Evolutionary conservation across 1,140 invertebrate species (phyloP).

Genomic region (Dreissena polymorpha): DNA sequence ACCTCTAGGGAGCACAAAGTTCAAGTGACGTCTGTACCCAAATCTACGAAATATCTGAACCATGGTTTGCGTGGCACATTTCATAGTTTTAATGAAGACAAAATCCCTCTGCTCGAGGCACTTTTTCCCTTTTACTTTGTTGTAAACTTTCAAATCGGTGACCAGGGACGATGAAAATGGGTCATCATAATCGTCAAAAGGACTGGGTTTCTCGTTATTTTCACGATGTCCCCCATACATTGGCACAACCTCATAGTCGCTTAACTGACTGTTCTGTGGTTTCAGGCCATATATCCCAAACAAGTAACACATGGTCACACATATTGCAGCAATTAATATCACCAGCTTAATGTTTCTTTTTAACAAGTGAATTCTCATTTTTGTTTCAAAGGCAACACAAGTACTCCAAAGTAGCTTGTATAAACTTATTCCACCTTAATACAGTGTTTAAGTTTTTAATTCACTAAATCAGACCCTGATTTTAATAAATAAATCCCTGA

Average conservation of each 20-base stretch:
- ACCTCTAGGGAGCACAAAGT: conserved; percentile 60
- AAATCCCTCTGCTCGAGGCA: conserved; percentile 59
- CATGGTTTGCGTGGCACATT: conserved; percentile 66
- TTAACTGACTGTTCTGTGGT: too few relatives aligned
- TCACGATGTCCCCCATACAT: too few relatives aligned
- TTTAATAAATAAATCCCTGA: too few relatives aligned
- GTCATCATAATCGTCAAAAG: conserved; percentile 17
- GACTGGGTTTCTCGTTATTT: too few relatives aligned
- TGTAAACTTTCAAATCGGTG: background rate
- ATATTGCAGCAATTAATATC: background rate
- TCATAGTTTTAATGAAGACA: conserved; percentile 70
- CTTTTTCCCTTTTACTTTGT: background rate
- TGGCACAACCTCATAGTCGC: background rate
- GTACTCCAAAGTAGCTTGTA: too few relatives aligned
- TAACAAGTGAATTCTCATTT: conserved; percentile 30
- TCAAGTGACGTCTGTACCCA: conserved; percentile 61
- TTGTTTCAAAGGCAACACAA: background rate
- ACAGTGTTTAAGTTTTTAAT: too few relatives aligned
- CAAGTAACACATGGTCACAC: background rate
- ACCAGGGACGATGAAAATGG: conserved; percentile 18
- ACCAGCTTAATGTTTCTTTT: conserved; percentile 17
- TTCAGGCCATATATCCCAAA: too few relatives aligned
- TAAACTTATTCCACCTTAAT: too few relatives aligned
- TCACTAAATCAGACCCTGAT: too few relatives aligned
- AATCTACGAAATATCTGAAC: conserved; percentile 63